A percentile compares a stretch with the other conserved stretches of the same genome.
These are phyloP conservation scores for Leuctra nigra DNA, from an alignment of 2,888 invertebrate genomes.

Conservation along the genomic window DNA sequence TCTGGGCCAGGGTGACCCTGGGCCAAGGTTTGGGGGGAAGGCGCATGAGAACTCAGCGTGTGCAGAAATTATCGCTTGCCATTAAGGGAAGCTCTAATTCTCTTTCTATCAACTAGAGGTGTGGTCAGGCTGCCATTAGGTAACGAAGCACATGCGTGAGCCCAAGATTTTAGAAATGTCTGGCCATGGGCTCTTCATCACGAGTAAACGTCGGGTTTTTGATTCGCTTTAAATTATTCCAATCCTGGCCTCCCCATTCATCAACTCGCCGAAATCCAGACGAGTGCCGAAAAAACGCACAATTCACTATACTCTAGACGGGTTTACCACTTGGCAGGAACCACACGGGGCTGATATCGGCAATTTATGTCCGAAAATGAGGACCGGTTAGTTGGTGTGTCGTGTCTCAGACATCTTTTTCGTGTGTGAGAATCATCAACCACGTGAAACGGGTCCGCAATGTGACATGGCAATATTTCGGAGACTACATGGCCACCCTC, in stretches of 20 bases:
- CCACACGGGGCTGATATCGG: not conserved
- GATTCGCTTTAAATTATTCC: constrained; percentile 5
- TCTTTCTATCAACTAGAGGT: no score
- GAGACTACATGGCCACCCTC: not conserved
- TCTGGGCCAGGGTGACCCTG: constrained; percentile 3
- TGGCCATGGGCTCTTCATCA: constrained; percentile 16
- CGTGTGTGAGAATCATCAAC: not conserved
- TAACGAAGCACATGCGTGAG: not conserved
- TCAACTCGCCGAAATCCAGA: constrained; percentile 12
- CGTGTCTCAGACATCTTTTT: constrained; percentile 7
- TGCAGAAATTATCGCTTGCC: not conserved
- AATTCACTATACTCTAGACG: not conserved
- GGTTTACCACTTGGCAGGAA: not conserved
- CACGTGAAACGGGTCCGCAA: constrained; percentile 10
- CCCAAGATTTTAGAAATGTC: not conserved
- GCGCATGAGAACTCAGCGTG: not conserved
- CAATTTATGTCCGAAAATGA: not conserved
- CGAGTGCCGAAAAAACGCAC: not conserved
- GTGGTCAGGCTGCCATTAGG: not conserved
- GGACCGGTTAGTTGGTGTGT: not conserved
- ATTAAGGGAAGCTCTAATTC: no score
- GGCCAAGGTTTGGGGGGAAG: not conserved
- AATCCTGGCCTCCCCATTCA: not conserved
- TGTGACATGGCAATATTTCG: not conserved
- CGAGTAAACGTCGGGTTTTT: no score